Base-by-base conservation (phyloP, 2,888 invertebrate species). In the Euphydryas editha region DNA sequence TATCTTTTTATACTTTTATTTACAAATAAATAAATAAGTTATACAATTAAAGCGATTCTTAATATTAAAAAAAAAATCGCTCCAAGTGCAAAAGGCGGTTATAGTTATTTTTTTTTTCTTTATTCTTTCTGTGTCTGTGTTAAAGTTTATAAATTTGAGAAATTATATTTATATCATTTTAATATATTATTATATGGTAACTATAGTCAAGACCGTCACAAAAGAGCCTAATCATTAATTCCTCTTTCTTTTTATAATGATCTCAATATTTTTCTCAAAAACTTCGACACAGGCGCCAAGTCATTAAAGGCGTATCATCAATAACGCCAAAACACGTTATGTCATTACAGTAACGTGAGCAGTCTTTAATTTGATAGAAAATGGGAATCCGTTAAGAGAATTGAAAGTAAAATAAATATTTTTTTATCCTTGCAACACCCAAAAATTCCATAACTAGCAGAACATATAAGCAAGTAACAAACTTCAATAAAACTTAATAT, bases 301-400 rank as follows among this genome's bases (percentile, higher is more conserved):
- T 17, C 61, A 42, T 67, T 63, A 62, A 59, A 59, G 66, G 54
- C 65, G 30, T 21, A 49, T 62, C 68, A 71, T 70, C 68, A 68
- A 70, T 70, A 62, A 68, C 39, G 47, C 18, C 24, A 37, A 39
- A 58, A 62, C 49, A 59, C 46, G 56, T 62, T 64, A 64, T 51
- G 64, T 70, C 70, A 65, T 67, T 70, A 51, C 49, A 51, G 68
- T 62, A 66, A 62, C 20, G 39, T 30, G 57, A 65, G 54, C 59
- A 56, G 11, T 49, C 58, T 37, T 47, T 36, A 56, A 54, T 39
- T 60, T 58, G 61, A 58, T 65, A 47, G 36, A 17, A 17, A n/a
- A 11, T 55, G 55, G 68, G 13, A 65, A 58, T 59, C 68, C 58
- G 46, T 17, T 13, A 4, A 36, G 17, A 17, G 1, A 54, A 7